Evolutionary conservation across 2,888 invertebrate species (phyloP), one percentile per base, ranked within the genome.

Genomic region (Lasius platythorax): DNA sequence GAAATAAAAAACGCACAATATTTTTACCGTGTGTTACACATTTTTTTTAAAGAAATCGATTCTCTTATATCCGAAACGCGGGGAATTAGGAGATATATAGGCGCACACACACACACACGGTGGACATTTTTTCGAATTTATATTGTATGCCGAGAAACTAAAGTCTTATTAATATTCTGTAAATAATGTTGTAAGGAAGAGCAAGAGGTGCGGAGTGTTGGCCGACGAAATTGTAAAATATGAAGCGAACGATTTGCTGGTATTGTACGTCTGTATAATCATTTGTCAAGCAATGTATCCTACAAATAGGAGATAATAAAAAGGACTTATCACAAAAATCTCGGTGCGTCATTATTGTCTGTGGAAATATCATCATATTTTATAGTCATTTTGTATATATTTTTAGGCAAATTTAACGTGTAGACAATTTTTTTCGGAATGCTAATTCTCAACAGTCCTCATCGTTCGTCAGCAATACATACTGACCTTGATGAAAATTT

Each of bases 201-300:
- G 64, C 79, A 87, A 84, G 50, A n/a, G 83, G 74, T 88, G 84
- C 72, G 87, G 72, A 90, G 86, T 78, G 79, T 76, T 61, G 85
- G 75, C 89, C 85, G 89, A 88, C 87, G 90, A 92, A 91, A 89
- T 84, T 92, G 91, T 93, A 93, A 92, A 92, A 92, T 92, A 92
- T 86, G 23, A 88, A 76, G 87, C 75, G 85, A 87, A 90, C 88
- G 74, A 89, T 88, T 91, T 84, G 87, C 90, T 91, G 89, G 83
- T 94, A 94, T 92, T 94, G 93, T 93, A 94, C 94, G 93, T 94
- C 94, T 94, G 93, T 94, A 94, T 94, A 94, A 94, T 94, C 93
- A 90, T 94, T 94, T 94, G 94, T 94, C 94, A 93, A 94, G 92
- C 92, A 94, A 93, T 94, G 94, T 94, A 94, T 93, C 94, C 93